Percentiles rank a stretch among this genome's conserved stretches.
These are phyloP conservation scores for Asbolus verrucosus DNA, from an alignment of 1,140 invertebrate genomes.

Conservation along the genomic window DNA sequence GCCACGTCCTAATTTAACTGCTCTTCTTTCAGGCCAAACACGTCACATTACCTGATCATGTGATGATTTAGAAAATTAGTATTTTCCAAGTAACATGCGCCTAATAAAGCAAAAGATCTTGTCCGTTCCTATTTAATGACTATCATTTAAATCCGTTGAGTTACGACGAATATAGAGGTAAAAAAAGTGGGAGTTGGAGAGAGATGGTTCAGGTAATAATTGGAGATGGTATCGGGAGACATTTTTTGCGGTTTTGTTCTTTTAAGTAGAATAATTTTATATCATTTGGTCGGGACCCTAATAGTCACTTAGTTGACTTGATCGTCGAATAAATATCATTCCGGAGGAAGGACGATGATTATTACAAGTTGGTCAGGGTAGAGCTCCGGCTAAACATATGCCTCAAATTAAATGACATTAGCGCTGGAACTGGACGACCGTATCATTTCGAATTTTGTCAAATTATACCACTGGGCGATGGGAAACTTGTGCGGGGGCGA, in stretches of 20 bases:
- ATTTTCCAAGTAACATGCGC: slow-evolving; percentile 19
- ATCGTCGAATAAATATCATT: slow-evolving; percentile 59
- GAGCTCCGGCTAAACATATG: slow-evolving; percentile 56
- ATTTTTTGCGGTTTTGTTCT: slow-evolving; percentile 56
- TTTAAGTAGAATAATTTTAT: slow-evolving; percentile 56
- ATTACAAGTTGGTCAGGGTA: slow-evolving; percentile 45
- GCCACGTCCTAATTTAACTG: slow-evolving; percentile 3
- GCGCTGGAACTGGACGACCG: slow-evolving; percentile 44
- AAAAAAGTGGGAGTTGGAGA: slow-evolving; percentile 15
- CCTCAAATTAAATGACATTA: slow-evolving; percentile 61
- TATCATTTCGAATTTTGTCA: slow-evolving; percentile 53
- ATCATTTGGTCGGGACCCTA: slow-evolving; percentile 55
- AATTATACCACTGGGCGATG: slow-evolving; percentile 41
- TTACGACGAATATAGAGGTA: background rate
- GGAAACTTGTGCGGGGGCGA: slow-evolving; percentile 10
- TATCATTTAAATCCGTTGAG: slow-evolving; percentile 23
- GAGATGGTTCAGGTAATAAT: slow-evolving; percentile 24
- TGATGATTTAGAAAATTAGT: background rate
- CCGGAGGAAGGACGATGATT: slow-evolving; percentile 50
- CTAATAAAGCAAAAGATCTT: background rate
- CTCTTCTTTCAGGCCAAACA: background rate
- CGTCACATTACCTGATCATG: background rate
- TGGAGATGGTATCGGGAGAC: slow-evolving; percentile 53
- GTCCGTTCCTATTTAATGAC: slow-evolving; percentile 16
- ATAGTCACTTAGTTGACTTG: slow-evolving; percentile 55